phyloP scores from a whole-genome alignment of 2,113 vertebrate species.

The Muntiacus reevesi region DNA sequence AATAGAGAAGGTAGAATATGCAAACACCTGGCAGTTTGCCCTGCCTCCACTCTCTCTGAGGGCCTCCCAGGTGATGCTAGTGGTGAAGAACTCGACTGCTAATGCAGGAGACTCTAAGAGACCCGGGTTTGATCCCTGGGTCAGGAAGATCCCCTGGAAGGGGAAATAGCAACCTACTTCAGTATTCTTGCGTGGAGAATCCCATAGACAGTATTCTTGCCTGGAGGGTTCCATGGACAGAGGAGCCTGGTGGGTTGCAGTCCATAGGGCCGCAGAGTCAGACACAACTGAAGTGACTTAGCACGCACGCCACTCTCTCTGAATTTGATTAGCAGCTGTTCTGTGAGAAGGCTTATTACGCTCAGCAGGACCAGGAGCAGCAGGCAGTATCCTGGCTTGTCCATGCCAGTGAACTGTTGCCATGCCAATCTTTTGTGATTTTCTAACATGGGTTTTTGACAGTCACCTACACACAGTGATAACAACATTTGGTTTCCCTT shows the following conservation, averaged over 20 bases:
- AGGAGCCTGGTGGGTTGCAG: not conserved
- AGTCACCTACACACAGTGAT: not conserved
- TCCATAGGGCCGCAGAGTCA: not conserved
- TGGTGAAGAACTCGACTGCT: not conserved
- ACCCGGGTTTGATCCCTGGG: not conserved
- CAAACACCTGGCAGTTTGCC: not conserved
- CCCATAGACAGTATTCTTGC: not conserved
- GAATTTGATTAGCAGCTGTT: conserved; percentile 31
- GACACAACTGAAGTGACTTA: not conserved
- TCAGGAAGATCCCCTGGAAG: not conserved
- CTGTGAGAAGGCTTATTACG: not conserved
- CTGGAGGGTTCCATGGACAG: not conserved
- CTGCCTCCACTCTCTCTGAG: not conserved
- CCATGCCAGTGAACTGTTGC: not conserved
- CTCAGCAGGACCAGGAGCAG: not conserved
- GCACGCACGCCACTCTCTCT: not conserved
- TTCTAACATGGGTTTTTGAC: conserved; percentile 1
- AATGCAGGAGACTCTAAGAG: not conserved
- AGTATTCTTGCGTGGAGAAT: not conserved
- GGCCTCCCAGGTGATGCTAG: not conserved
- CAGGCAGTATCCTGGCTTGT: not conserved
- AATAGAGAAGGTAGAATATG: not conserved
- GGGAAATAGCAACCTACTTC: not conserved
- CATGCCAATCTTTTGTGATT: not conserved
- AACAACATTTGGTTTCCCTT: conserved; percentile 16